Evolutionary conservation across 2,888 invertebrate genomes (phyloP).

Genomic region (Tetragonula carbonaria): DNA sequence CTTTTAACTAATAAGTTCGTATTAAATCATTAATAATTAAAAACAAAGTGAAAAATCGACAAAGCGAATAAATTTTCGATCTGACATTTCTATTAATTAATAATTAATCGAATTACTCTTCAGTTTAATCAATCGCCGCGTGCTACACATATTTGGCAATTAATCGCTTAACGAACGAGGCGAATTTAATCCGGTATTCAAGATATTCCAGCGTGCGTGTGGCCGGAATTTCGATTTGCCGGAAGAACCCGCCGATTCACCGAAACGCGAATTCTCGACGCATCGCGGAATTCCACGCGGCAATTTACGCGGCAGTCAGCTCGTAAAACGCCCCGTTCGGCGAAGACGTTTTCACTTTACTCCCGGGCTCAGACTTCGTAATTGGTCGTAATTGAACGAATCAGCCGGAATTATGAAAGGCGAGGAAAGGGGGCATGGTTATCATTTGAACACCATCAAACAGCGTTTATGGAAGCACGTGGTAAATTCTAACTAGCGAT

Average conservation of each 20-base stretch:
- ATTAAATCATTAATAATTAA: no score
- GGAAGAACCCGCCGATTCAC: slow-evolving; percentile 20
- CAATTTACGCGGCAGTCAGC: slow-evolving; percentile 37
- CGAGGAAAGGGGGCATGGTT: not conserved
- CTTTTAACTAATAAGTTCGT: no score
- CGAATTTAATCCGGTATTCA: not conserved
- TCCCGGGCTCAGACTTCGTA: slow-evolving; percentile 17
- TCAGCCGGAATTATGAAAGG: slow-evolving; percentile 45
- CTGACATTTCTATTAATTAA: not conserved
- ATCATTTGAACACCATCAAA: slow-evolving; percentile 4
- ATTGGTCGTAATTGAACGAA: slow-evolving; percentile 48
- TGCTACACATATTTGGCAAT: not conserved
- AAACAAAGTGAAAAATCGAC: no score
- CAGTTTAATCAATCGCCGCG: not conserved
- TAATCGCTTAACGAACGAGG: slow-evolving; percentile 20
- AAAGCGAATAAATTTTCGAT: no score
- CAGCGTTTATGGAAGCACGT: not conserved
- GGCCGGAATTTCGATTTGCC: slow-evolving; percentile 19
- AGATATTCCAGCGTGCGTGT: not conserved
- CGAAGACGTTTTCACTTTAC: slow-evolving; percentile 46
- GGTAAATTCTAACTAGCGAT: not conserved
- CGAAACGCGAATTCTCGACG: slow-evolving; percentile 40
- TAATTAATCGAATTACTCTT: no score
- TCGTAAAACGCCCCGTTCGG: slow-evolving; percentile 31
- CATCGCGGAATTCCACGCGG: slow-evolving; percentile 46